Evolutionary conservation across 2,113 vertebrate genomes (phyloP), one percentile per base, ranked within the genome.

Genomic region (Ornithorhynchus anatinus): DNA sequence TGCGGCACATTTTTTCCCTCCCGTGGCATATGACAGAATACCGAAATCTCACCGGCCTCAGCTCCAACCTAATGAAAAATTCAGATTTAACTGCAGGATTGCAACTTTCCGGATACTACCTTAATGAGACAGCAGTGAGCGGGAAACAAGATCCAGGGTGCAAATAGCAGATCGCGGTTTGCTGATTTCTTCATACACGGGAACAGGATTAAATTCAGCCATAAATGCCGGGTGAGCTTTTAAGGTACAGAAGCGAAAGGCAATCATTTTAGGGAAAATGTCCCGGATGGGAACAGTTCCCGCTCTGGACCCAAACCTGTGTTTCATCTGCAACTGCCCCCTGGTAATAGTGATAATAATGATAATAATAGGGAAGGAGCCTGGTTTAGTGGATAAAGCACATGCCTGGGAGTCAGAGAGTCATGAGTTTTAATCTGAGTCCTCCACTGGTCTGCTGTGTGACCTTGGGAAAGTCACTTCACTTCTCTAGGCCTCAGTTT

Each of bases 41-140:
- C 14, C 53, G 66, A 53, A 69, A 44, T 60, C n/a, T 58, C 58
- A 68, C 16, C 38, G 43, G 10, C 10, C 23, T 59, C 14, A 75
- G 40, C 10, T 3, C 17, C 6, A 4, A 35, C 42, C 42, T 20
- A 22, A 71, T 57, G 33, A 77, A 69, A 76, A 83, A 53, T 67
- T 19, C 15, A 23, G 31, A 48, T 43, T 72, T 64, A 64, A 72
- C 67, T 47, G 47, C 10, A 5, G 12, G 7, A 17, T 60, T 51
- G 27, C 23, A 13, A 9, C 25, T 54, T 32, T 22, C 42, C 50
- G 12, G 5, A 12, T 25, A 42, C 63, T 22, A 27, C 27, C 13
- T 66, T 62, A 81, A 69, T 33, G 53, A 81, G 39, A 60, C 6
- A 45, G 51, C 22, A 29, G 65, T 57, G 17, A 37, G 9, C 37